Base-by-base conservation (phyloP, 2,797 vertebrate genomes). In the Psittacula echo region DNA sequence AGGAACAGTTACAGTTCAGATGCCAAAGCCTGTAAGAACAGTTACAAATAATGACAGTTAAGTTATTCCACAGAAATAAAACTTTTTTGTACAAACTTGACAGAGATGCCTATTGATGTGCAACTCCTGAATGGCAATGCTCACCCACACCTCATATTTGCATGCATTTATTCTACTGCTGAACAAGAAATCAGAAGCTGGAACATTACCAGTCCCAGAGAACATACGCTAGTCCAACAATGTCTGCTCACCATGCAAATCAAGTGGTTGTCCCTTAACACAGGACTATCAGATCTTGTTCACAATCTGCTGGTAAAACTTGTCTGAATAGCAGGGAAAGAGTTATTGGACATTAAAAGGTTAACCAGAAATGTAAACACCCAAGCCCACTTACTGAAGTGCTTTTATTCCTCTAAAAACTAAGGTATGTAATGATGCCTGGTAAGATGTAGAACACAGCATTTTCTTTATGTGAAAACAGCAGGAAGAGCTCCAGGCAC, bases 381-480 rank as follows among this genome's bases (percentile, higher is more conserved):
- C 51, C 0, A 18, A 21, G 62, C 39, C 5, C 0, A 2, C 37
- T 30, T 29, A 15, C 11, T 13, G 22, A 16, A 34, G 23, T 9
- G 3, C 1, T 44, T 42, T 37, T 5, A 2, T 74, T 30, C 26
- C 26, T 32, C 39, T 10, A 5, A 29, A 45, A 3, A 2, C 21
- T 5, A 7, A 0, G 0, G 41, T 7, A 10, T 1, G n/a, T 2
- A 2, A 7, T 2, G 2, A 7, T 5, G 20, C 53, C 13, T 41
- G 2, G 45, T 1, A 11, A n/a, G 23, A 0, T 5, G 51, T 24
- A 3, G n/a, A 56, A 37, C 42, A 10, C 41, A 13, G 78, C 8
- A 2, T 4, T 29, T 15, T 24, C 71, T 4, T 11, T 12, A 3
- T 0, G 32, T 1, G 42, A 3, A 4, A 3, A 2, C 16, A 9